These are phyloP conservation scores for Ornithoptera alexandrae DNA, from an alignment of 2,888 invertebrate genomes.

Conservation along the genomic window DNA sequence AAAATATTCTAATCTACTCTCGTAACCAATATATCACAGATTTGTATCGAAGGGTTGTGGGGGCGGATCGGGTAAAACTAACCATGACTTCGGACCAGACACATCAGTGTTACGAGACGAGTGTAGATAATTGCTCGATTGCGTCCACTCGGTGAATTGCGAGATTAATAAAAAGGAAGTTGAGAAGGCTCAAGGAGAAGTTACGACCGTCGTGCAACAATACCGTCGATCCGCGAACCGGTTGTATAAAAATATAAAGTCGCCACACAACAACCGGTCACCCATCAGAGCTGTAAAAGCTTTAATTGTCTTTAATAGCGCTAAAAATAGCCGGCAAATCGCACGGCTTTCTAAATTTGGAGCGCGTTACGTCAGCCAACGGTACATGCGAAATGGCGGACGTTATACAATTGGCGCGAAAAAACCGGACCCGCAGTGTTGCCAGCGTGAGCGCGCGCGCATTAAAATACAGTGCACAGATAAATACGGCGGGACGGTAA, in stretches of 20 bases:
- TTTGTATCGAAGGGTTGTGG: too few species aligned
- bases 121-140: too few species aligned
- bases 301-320: not conserved
- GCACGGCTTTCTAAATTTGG: conserved; percentile 2
- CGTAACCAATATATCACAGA: too few species aligned
- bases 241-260: conserved; percentile 1
- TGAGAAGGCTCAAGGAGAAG: too few species aligned
- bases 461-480: conserved; percentile 6
- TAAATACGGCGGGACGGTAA: not conserved
- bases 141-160: too few species aligned
- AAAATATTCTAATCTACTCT: too few species aligned
- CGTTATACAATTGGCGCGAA: not conserved
- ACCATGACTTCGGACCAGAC: too few species aligned
- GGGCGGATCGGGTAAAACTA: too few species aligned
- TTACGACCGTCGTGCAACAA: not conserved
- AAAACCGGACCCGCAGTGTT: conserved; percentile 10
- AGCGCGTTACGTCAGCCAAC: conserved; percentile 11
- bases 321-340: conserved; percentile 4
- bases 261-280: not conserved
- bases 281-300: not conserved
- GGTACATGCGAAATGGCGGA: conserved; percentile 1
- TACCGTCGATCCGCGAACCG: not conserved
- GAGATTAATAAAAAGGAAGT: too few species aligned
- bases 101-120: too few species aligned
- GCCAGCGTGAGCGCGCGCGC: not conserved